Conservation (phyloP, 2,888 invertebrate genomes). For the Pherbina coryleti region DNA sequence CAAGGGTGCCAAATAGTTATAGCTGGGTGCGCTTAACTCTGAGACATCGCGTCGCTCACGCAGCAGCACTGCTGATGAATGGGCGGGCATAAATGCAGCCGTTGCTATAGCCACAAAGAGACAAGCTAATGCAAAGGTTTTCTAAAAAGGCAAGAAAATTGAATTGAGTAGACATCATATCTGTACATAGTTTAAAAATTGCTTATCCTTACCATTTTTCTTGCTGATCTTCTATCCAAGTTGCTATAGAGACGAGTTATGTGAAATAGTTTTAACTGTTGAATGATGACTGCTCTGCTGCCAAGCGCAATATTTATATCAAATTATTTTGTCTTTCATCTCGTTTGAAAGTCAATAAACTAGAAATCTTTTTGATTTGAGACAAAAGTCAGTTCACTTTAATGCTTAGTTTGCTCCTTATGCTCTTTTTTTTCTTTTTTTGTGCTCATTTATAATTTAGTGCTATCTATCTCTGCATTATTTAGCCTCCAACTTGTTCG, state of each 20-base stretch:
- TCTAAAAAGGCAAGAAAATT: constrained; percentile 48
- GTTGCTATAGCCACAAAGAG: constrained; percentile 54
- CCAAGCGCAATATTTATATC: constrained; percentile 16
- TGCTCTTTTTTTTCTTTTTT: not conserved
- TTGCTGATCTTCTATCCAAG: not conserved
- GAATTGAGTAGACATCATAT: not conserved
- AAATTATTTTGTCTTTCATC: not conserved
- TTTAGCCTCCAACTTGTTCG: not conserved
- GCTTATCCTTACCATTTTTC: constrained; percentile 27
- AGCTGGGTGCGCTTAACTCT: constrained; percentile 47
- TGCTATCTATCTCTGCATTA: not conserved
- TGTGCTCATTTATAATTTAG: not conserved
- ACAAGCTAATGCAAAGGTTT: constrained; percentile 56
- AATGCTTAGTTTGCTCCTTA: not conserved
- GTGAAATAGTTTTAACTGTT: not conserved
- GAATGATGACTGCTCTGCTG: constrained; percentile 1
- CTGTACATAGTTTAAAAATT: not conserved
- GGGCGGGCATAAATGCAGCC: constrained; percentile 50
- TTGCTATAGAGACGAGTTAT: not conserved
- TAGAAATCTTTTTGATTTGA: not conserved
- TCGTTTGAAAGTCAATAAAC: not conserved
- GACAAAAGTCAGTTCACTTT: not conserved
- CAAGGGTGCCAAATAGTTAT: constrained; percentile 49
- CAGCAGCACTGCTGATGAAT: constrained; percentile 39
- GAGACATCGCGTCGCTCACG: constrained; percentile 59